Conservation (phyloP, 2,797 vertebrate genomes). For the Clarias laeviceps region DNA sequence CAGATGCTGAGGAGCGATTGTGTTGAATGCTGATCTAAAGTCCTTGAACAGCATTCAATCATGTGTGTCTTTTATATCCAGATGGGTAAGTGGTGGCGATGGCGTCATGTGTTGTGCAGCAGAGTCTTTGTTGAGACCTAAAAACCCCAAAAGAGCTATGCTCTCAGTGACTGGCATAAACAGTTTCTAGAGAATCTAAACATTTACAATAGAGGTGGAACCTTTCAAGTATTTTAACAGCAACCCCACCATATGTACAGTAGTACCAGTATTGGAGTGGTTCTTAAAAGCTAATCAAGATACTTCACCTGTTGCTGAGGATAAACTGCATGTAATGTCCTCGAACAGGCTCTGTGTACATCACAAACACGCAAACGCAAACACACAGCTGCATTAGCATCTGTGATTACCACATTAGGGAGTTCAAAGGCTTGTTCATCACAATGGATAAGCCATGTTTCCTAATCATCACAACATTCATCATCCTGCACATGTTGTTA, state of each 20-base stretch:
- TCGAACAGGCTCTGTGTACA: neutral
- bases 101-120: too few species aligned
- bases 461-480: neutral
- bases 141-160: neutral
- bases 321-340: neutral
- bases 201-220: neutral
- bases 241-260: neutral
- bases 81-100: too few species aligned
- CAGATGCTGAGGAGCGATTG: neutral
- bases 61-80: neutral
- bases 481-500: slow-evolving; percentile 7
- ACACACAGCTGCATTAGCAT: neutral
- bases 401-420: slow-evolving; percentile 24
- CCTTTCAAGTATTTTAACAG: neutral
- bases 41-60: neutral
- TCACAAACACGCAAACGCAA: neutral
- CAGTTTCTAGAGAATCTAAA: neutral
- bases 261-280: neutral
- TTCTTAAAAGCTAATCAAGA: neutral
- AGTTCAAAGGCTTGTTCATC: slow-evolving; percentile 26
- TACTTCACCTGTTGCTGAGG: neutral
- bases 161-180: neutral
- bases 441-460: slow-evolving; percentile 25
- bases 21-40: neutral
- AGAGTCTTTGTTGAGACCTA: neutral